Percentiles rank a stretch among this genome's conserved stretches.
Conservation (phyloP, 2,888 invertebrate species). For the Drosophila birchii region DNA sequence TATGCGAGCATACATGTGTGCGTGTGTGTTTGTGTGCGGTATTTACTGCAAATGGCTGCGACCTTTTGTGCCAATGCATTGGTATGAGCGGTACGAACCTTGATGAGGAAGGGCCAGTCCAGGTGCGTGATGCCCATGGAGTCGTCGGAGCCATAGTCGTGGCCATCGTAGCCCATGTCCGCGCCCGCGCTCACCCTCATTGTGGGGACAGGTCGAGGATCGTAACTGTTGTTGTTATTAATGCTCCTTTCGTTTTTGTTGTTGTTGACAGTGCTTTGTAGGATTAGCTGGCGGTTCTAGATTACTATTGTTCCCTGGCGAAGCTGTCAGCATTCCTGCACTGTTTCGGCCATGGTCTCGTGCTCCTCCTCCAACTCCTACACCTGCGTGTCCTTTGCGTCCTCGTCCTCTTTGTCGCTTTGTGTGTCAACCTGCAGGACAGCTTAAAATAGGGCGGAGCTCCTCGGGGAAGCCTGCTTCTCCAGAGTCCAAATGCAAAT, state of each 20-base stretch:
- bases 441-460: conserved; percentile 66
- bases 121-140: conserved; percentile 71
- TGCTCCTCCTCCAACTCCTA: conserved; percentile 1
- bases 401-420: neutral
- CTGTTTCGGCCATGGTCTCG: conserved; percentile 13
- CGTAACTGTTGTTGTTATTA: conserved; percentile 18
- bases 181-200: conserved; percentile 53
- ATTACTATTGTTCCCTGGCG: neutral
- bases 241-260: conserved; percentile 4
- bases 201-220: conserved; percentile 13
- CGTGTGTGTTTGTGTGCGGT: neutral
- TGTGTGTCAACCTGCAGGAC: conserved; percentile 38
- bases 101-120: conserved; percentile 84
- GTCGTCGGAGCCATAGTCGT: conserved; percentile 67
- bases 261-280: conserved; percentile 4
- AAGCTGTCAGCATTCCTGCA: conserved; percentile 22
- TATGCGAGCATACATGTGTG: conserved; percentile 3
- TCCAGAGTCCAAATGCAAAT: neutral
- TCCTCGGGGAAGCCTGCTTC: conserved; percentile 16
- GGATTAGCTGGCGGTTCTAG: neutral
- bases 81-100: conserved; percentile 69
- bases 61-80: neutral
- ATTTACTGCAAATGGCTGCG: conserved; percentile 5
- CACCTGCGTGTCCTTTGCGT: conserved; percentile 3
- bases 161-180: conserved; percentile 70